These are phyloP conservation scores for Xenus cinereus DNA, from an alignment of 2,113 vertebrate species.

Conservation along the genomic window DNA sequence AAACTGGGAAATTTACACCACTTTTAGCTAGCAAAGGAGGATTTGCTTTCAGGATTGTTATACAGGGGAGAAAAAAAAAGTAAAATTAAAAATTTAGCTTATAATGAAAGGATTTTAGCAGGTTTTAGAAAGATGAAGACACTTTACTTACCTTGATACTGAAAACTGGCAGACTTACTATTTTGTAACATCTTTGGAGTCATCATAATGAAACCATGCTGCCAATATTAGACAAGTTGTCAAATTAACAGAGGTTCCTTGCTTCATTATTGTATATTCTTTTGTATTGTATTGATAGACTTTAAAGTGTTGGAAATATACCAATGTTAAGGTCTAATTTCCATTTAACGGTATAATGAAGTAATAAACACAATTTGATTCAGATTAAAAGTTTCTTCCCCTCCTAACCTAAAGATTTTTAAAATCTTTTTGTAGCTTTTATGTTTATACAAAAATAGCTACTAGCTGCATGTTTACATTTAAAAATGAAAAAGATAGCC, in stretches of 20 bases:
- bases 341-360: background rate
- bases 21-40: background rate
- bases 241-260: background rate
- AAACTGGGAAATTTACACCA: background rate
- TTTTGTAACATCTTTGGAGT: background rate
- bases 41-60: background rate
- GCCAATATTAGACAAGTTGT: background rate
- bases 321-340: background rate
- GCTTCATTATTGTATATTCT: background rate
- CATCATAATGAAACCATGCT: background rate
- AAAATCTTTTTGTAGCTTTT: background rate
- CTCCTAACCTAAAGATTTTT: background rate
- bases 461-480: background rate
- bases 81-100: background rate
- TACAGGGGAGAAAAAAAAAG: background rate
- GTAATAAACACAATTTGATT: background rate
- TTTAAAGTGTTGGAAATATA: background rate
- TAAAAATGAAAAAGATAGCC: background rate
- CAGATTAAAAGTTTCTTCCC: background rate
- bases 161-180: background rate
- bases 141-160: background rate
- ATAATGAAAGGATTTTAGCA: conserved; percentile 5
- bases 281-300: background rate
- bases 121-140: background rate
- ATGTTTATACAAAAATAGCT: background rate